A percentile compares a stretch with the other conserved stretches of the same genome.
Conservation (phyloP, 2,888 invertebrate genomes). For the Anticlea derivata region DNA sequence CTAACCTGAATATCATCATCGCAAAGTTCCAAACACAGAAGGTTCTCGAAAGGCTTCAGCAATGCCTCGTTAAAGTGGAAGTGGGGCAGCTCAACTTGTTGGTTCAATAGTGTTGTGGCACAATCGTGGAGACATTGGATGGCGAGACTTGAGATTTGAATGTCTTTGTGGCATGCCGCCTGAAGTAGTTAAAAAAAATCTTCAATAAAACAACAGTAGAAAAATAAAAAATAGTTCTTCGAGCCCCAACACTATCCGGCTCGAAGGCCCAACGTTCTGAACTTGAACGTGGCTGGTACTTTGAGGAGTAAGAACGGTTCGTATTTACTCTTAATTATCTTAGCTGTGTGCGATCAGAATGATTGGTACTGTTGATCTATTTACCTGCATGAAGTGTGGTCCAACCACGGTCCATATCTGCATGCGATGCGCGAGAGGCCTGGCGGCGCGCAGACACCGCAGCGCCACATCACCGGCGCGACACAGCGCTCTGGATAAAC, state of each 20-base stretch:
- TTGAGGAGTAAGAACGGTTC: too few relatives aligned
- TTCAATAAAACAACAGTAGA: too few relatives aligned
- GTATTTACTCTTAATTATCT: too few relatives aligned
- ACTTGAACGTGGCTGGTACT: too few relatives aligned
- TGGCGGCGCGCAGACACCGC: conserved; percentile 92
- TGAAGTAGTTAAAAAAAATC: conserved; percentile 51
- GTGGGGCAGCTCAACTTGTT: conserved; percentile 94
- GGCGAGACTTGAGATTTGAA: conserved; percentile 94
- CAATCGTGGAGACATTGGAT: conserved; percentile 96
- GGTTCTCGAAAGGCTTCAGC: conserved; percentile 97
- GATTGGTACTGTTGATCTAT: too few relatives aligned
- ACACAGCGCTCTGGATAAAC: conserved; percentile 89
- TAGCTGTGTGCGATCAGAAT: too few relatives aligned
- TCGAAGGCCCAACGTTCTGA: background rate
- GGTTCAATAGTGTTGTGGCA: conserved; percentile 93
- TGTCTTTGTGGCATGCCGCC: conserved; percentile 96
- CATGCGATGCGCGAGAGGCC: conserved; percentile 96
- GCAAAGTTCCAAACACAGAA: conserved; percentile 95
- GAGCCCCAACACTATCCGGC: too few relatives aligned
- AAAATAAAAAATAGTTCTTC: too few relatives aligned
- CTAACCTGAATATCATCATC: conserved; percentile 95
- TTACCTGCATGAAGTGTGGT: conserved; percentile 96
- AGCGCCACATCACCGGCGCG: conserved; percentile 95
- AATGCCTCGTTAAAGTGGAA: conserved; percentile 98
- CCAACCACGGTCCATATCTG: conserved; percentile 96